phyloP scores from a whole-genome alignment of 1,140 invertebrate genomes.

The Drosophila punjabiensis region DNA sequence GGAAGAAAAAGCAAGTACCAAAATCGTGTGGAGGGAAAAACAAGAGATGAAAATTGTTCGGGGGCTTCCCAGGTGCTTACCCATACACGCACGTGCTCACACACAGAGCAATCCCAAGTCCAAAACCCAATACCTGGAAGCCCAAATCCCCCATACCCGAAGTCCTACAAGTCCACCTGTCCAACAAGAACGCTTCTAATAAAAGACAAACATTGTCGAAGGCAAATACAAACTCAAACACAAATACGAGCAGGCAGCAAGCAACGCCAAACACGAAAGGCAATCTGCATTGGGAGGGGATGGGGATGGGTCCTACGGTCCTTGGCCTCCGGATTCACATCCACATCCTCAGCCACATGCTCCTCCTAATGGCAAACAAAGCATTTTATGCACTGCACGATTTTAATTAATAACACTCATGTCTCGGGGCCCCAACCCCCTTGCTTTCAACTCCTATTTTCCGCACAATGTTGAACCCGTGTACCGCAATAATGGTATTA shows the following conservation, averaged over 20 bases:
- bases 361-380: conserved; percentile 53
- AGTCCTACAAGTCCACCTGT: conserved; percentile 18
- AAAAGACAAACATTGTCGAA: conserved; percentile 72
- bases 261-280: conserved; percentile 25
- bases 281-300: conserved; percentile 44
- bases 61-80: conserved; percentile 18
- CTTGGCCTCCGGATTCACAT: neutral
- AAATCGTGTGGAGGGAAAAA: conserved; percentile 15
- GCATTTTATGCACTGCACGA: conserved; percentile 80
- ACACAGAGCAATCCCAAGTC: neutral
- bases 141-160: neutral
- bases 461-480: neutral
- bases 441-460: conserved; percentile 1
- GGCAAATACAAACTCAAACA: conserved; percentile 63
- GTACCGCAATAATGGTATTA: conserved; percentile 17
- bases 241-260: conserved; percentile 21
- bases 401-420: conserved; percentile 84
- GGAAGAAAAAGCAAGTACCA: neutral
- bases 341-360: neutral
- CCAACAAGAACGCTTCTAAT: conserved; percentile 65
- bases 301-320: neutral
- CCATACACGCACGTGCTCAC: conserved; percentile 20
- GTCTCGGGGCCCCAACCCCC: conserved; percentile 12
- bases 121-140: conserved; percentile 1
- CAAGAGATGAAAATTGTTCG: conserved; percentile 39